phyloP scores from a whole-genome alignment of 2,888 invertebrate species.

The Chalcosyrphus nemorum region DNA sequence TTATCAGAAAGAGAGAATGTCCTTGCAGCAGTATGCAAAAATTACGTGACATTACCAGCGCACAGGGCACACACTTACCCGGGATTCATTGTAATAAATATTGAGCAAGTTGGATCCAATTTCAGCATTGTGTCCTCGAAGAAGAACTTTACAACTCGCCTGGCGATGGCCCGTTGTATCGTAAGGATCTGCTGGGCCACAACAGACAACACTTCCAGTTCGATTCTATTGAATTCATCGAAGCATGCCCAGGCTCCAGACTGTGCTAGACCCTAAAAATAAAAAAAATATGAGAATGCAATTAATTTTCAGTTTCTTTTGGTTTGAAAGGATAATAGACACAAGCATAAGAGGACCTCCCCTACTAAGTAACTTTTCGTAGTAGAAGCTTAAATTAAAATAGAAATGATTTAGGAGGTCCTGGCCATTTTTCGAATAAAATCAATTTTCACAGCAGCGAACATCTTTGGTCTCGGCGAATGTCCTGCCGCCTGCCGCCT shows the following conservation, averaged over 20 bases:
- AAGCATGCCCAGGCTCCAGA: conserved; percentile 97
- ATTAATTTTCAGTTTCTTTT: conserved; percentile 42
- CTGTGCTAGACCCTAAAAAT: conserved; percentile 90
- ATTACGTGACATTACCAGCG: conserved; percentile 62
- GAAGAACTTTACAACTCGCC: conserved; percentile 90
- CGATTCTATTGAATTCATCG: conserved; percentile 97
- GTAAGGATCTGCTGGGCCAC: conserved; percentile 96
- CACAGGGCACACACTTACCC: conserved; percentile 83
- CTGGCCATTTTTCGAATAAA: conserved; percentile 22
- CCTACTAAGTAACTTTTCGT: not conserved
- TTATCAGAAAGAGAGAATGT: not conserved
- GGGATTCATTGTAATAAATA: conserved; percentile 97
- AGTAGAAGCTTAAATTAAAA: conserved; percentile 21
- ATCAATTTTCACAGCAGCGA: conserved; percentile 23
- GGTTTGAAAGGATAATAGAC: not conserved
- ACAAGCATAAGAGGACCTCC: not conserved
- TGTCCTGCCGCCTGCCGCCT: not conserved
- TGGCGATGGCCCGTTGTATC: conserved; percentile 93
- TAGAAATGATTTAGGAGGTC: conserved; percentile 22
- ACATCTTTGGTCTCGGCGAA: not conserved
- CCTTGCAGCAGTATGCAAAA: conserved; percentile 31
- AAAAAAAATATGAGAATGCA: conserved; percentile 39
- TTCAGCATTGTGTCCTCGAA: conserved; percentile 96
- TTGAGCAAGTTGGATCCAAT: conserved; percentile 93
- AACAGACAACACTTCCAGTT: conserved; percentile 95